phyloP scores from a whole-genome alignment of 2,888 invertebrate species.

The Charanyca ferruginea region DNA sequence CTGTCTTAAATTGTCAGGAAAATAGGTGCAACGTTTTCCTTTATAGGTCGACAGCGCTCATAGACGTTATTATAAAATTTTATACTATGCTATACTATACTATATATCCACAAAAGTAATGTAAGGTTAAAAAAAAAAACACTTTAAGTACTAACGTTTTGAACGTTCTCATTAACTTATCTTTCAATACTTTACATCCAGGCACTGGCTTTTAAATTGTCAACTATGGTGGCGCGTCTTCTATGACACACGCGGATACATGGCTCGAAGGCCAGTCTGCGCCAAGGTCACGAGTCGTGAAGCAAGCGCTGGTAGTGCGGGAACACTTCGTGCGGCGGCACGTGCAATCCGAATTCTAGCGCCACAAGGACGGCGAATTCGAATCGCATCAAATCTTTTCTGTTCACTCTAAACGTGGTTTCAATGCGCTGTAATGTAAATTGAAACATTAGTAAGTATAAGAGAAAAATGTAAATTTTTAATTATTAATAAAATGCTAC shows the following conservation, averaged over 20 bases:
- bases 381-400: conserved; percentile 96
- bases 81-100: conserved; percentile 12
- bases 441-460: conserved; percentile 8
- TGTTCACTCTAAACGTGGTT: conserved; percentile 96
- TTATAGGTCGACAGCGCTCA: background rate
- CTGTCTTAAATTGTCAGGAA: too few relatives aligned
- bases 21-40: background rate
- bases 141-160: conserved; percentile 46
- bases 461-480: background rate
- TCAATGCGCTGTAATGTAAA: conserved; percentile 95
- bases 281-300: conserved; percentile 96
- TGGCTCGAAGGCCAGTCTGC: conserved; percentile 76
- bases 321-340: conserved; percentile 97
- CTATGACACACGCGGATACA: conserved; percentile 72
- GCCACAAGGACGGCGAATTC: conserved; percentile 99
- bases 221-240: conserved; percentile 82
- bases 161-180: conserved; percentile 27
- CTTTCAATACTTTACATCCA: conserved; percentile 72
- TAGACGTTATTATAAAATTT: conserved; percentile 1
- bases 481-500: background rate
- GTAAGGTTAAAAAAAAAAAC: conserved; percentile 14
- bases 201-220: conserved; percentile 75
- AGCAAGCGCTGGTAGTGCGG: conserved; percentile 98
- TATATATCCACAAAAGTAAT: conserved; percentile 26
- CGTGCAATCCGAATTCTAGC: conserved; percentile 97